A percentile compares a stretch with the other conserved stretches of the same genome.
These are phyloP conservation scores for Oligia strigilis DNA, from an alignment of 2,888 invertebrate genomes.

Conservation along the genomic window DNA sequence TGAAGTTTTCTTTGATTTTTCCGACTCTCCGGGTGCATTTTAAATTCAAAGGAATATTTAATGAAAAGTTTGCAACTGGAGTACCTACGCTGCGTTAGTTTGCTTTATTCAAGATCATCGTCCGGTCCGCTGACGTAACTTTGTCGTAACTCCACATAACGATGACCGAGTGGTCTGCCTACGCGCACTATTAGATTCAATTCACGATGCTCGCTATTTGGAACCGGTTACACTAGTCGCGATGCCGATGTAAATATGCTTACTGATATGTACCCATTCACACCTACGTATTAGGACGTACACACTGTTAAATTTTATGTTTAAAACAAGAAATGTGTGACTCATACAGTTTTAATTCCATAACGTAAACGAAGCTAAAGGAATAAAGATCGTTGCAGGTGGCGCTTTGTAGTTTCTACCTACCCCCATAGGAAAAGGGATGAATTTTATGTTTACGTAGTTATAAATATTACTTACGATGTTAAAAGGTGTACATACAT, in stretches of 20 bases:
- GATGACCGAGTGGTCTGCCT: conserved; percentile 73
- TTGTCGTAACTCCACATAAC: conserved; percentile 60
- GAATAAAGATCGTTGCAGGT: too few relatives aligned
- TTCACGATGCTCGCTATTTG: conserved; percentile 71
- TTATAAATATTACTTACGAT: not conserved
- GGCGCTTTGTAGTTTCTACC: too few relatives aligned
- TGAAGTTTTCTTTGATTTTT: conserved; percentile 21
- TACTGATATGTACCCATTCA: conserved; percentile 59
- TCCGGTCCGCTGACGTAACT: conserved; percentile 65
- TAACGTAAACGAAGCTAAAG: too few relatives aligned
- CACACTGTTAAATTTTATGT: not conserved
- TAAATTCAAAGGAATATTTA: conserved; percentile 40
- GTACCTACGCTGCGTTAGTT: not conserved
- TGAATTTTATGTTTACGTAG: not conserved
- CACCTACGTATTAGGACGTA: conserved; percentile 32
- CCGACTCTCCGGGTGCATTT: conserved; percentile 1
- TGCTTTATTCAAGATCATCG: conserved; percentile 28
- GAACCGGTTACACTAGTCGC: conserved; percentile 67
- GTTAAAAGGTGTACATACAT: not conserved
- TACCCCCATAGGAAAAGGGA: too few relatives aligned
- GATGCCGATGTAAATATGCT: conserved; percentile 62
- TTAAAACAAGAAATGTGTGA: not conserved
- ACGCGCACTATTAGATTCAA: conserved; percentile 80
- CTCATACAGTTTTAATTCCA: not conserved
- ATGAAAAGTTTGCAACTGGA: conserved; percentile 7